phyloP scores from a whole-genome alignment of 2,888 invertebrate genomes.

The Heliconius ethilla region DNA sequence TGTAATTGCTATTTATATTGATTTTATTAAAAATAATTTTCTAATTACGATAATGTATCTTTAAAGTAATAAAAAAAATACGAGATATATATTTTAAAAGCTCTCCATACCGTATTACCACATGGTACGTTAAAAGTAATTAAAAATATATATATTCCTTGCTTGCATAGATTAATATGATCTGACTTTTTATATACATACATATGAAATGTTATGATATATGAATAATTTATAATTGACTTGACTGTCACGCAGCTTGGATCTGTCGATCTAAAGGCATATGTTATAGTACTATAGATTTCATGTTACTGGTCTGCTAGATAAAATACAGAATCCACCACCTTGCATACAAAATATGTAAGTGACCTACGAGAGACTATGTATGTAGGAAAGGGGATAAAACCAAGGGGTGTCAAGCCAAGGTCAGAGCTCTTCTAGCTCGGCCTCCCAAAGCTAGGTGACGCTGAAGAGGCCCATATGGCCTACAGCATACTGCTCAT shows the following conservation, averaged over 20 bases:
- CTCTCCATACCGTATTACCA: too few species aligned
- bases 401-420: too few species aligned
- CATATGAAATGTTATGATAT: not conserved
- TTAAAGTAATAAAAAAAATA: not conserved
- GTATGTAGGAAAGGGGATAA: too few species aligned
- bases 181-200: not conserved
- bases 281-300: not conserved
- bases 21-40: not conserved
- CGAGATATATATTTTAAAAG: not conserved
- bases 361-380: too few species aligned
- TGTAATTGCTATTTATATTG: too few species aligned
- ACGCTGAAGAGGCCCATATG: too few species aligned
- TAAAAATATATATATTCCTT: not conserved
- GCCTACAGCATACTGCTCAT: too few species aligned
- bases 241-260: not conserved
- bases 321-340: not conserved
- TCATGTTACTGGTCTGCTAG: not conserved
- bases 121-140: not conserved
- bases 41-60: not conserved
- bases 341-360: too few species aligned
- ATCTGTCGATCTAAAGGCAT: not conserved
- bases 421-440: too few species aligned
- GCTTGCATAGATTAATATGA: not conserved
- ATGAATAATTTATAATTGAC: not conserved
- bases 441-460: too few species aligned